Conservation (phyloP, 2,113 vertebrate genomes). For the Vidua macroura region DNA sequence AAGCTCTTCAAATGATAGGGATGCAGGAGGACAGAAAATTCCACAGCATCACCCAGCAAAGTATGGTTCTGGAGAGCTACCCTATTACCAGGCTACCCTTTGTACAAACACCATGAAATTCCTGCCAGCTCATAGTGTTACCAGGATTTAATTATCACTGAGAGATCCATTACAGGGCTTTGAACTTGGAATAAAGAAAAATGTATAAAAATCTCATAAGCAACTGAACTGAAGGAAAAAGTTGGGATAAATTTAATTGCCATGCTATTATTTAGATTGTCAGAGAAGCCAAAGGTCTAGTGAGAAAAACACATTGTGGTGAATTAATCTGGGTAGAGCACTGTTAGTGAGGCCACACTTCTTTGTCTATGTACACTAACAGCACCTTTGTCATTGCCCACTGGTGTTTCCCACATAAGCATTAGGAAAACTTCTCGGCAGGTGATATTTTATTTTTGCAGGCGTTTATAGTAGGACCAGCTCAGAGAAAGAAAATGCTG, state of each 20-base stretch:
- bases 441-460: neutral
- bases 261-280: neutral
- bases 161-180: conserved; percentile 6
- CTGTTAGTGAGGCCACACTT: neutral
- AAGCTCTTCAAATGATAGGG: conserved; percentile 15
- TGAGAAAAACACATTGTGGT: neutral
- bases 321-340: neutral
- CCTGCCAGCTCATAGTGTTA: neutral
- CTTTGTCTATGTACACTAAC: neutral
- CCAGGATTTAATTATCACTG: conserved; percentile 22
- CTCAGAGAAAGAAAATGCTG: neutral
- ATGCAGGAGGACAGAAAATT: neutral
- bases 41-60: neutral
- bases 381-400: neutral
- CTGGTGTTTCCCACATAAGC: neutral
- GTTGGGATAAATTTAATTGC: neutral
- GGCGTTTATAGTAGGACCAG: neutral
- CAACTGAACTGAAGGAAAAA: neutral
- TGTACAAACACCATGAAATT: neutral
- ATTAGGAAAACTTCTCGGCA: neutral
- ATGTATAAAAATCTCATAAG: conserved; percentile 33
- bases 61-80: neutral
- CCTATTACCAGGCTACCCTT: neutral
- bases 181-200: conserved; percentile 19
- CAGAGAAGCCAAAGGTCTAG: neutral